These are phyloP conservation scores for Acanthococcus lagerstroemiae DNA, from an alignment of 2,888 invertebrate species.

Conservation along the genomic window DNA sequence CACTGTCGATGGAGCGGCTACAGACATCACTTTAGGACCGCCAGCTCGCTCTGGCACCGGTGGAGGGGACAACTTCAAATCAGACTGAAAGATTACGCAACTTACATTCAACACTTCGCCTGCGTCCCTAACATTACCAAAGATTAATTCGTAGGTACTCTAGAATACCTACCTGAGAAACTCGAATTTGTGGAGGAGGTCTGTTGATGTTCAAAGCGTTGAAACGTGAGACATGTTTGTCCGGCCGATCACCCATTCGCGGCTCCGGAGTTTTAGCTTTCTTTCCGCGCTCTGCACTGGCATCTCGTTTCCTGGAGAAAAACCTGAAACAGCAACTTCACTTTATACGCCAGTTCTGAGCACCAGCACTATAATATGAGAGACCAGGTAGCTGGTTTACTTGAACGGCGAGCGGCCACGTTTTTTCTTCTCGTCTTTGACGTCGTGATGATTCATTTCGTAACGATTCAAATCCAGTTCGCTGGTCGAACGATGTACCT, in stretches of 20 bases:
- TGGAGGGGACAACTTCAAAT: constrained; percentile 53
- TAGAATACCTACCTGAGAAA: constrained; percentile 41
- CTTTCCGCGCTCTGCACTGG: constrained; percentile 56
- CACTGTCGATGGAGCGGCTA: constrained; percentile 56
- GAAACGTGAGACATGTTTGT: constrained; percentile 15
- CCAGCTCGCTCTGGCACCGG: constrained; percentile 53
- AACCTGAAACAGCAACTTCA: constrained; percentile 49
- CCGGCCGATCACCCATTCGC: constrained; percentile 38
- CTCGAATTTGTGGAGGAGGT: constrained; percentile 41
- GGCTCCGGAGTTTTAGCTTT: constrained; percentile 64
- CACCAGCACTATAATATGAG: too few species aligned
- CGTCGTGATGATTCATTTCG: constrained; percentile 39
- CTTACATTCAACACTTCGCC: neutral
- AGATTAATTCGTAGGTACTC: too few species aligned
- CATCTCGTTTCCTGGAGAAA: constrained; percentile 68
- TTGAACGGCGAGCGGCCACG: constrained; percentile 86
- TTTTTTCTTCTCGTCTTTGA: constrained; percentile 60
- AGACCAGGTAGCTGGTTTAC: too few species aligned
- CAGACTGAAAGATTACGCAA: constrained; percentile 44
- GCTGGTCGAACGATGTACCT: constrained; percentile 61
- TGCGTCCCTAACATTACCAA: neutral
- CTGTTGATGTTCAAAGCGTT: constrained; percentile 14
- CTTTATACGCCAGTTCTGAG: too few species aligned
- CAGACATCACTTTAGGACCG: constrained; percentile 59
- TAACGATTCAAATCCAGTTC: constrained; percentile 66